phyloP scores from a whole-genome alignment of 1,140 invertebrate genomes.

The Latrodectus geometricus region DNA sequence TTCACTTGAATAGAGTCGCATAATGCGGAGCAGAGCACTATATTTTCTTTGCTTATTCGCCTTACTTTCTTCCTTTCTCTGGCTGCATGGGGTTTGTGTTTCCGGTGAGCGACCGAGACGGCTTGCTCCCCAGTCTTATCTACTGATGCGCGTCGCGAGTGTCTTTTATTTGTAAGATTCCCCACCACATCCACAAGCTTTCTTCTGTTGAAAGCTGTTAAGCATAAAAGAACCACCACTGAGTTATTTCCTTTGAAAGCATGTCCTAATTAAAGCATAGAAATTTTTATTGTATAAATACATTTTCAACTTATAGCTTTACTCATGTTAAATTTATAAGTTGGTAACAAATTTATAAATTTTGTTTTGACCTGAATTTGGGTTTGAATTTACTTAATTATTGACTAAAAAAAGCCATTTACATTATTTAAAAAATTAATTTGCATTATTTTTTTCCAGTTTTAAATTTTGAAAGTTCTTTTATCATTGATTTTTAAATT shows the following conservation, averaged over 20 bases:
- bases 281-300: not conserved
- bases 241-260: constrained; percentile 5
- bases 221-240: constrained; percentile 9
- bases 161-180: not conserved
- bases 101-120: constrained; percentile 12
- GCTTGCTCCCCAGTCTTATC: not conserved
- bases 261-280: not conserved
- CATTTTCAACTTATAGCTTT: too few relatives aligned
- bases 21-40: not conserved
- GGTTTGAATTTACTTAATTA: too few relatives aligned
- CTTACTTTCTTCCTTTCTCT: not conserved
- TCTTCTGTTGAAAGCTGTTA: not conserved
- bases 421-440: too few relatives aligned
- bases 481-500: too few relatives aligned
- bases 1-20: not conserved
- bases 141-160: constrained; percentile 1
- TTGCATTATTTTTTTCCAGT: too few relatives aligned
- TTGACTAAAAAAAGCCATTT: too few relatives aligned
- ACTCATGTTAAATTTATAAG: too few relatives aligned
- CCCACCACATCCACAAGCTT: not conserved
- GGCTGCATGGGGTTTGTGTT: constrained; percentile 22
- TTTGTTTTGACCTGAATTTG: too few relatives aligned
- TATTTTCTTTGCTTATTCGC: not conserved
- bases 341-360: too few relatives aligned
- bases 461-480: too few relatives aligned